Percentiles rank a stretch among this genome's conserved stretches.
phyloP scores from a whole-genome alignment of 1,140 invertebrate genomes.

The Cheumatopsyche charites region DNA sequence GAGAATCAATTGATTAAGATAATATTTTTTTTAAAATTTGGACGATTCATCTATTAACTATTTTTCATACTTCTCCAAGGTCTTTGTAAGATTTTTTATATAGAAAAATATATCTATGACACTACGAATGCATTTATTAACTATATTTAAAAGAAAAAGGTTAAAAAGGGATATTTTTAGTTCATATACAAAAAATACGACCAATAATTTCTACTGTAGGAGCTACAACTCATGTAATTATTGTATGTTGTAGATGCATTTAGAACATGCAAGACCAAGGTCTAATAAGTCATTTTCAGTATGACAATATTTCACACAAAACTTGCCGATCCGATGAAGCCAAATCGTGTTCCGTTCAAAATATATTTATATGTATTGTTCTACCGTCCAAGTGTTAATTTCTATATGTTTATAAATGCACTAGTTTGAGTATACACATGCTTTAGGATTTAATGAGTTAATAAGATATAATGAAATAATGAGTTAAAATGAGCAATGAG shows the following conservation, averaged over 20 bases:
- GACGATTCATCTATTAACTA: conserved; percentile 28
- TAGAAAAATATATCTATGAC: conserved; percentile 17
- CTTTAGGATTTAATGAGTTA: no score
- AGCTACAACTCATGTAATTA: conserved; percentile 13
- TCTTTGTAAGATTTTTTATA: conserved; percentile 22
- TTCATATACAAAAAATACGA: conserved; percentile 32
- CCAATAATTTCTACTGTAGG: conserved; percentile 33
- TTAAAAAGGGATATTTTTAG: conserved; percentile 25
- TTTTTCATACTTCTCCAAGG: conserved; percentile 27
- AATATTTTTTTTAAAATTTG: conserved; percentile 10
- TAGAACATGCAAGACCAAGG: conserved; percentile 28
- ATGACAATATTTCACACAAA: conserved; percentile 16
- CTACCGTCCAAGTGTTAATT: no score
- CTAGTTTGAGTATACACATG: no score
- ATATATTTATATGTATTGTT: no score
- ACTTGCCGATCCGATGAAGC: conserved; percentile 15
- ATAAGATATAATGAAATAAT: no score
- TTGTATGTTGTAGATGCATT: conserved; percentile 24
- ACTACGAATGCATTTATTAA: conserved; percentile 34
- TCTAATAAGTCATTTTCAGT: conserved; percentile 23
- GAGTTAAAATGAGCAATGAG: no score
- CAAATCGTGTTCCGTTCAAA: conserved; percentile 2
- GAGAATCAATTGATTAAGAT: conserved; percentile 25
- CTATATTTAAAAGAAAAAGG: conserved; percentile 9
- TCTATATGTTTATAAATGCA: no score